Evolutionary conservation across 2,888 invertebrate genomes (phyloP).

Genomic region (Keiferia lycopersicella): DNA sequence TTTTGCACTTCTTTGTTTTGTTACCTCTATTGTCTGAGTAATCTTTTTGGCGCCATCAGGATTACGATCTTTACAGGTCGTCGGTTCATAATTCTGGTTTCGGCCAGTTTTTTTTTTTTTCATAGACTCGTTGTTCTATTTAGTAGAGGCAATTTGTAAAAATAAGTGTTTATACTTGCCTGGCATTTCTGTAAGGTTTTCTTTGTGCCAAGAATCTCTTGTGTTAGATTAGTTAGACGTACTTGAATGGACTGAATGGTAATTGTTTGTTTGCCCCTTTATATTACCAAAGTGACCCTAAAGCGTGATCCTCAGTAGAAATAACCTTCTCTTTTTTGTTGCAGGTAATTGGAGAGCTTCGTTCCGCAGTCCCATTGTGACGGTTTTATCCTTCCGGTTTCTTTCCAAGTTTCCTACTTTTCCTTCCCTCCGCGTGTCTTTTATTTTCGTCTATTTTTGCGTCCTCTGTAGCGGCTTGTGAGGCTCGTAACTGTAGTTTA

Average conservation of each 20-base stretch:
- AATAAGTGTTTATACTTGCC: not conserved
- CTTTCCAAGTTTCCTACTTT: conserved; percentile 27
- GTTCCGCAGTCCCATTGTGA: conserved; percentile 14
- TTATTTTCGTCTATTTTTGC: conserved; percentile 40
- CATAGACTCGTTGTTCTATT: not conserved
- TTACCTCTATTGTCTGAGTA: conserved; percentile 1
- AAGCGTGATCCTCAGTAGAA: conserved; percentile 25
- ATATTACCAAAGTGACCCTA: no score
- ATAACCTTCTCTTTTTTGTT: conserved; percentile 59
- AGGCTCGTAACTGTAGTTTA: conserved; percentile 33
- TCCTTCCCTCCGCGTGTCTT: conserved; percentile 37
- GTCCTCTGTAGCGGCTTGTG: not conserved
- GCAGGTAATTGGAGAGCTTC: conserved; percentile 64
- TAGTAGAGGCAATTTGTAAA: not conserved
- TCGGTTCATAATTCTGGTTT: not conserved
- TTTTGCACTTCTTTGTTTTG: not conserved
- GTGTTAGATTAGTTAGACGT: no score
- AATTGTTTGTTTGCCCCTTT: no score
- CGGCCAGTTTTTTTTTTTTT: no score
- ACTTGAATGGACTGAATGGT: no score
- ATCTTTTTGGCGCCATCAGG: conserved; percentile 13
- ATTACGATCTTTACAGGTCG: conserved; percentile 16
- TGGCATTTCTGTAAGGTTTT: not conserved
- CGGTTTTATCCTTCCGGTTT: conserved; percentile 41
- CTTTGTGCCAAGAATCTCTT: not conserved